These are phyloP conservation scores for Brachionus paranguensis DNA, from an alignment of 1,140 invertebrate genomes.

Conservation along the genomic window DNA sequence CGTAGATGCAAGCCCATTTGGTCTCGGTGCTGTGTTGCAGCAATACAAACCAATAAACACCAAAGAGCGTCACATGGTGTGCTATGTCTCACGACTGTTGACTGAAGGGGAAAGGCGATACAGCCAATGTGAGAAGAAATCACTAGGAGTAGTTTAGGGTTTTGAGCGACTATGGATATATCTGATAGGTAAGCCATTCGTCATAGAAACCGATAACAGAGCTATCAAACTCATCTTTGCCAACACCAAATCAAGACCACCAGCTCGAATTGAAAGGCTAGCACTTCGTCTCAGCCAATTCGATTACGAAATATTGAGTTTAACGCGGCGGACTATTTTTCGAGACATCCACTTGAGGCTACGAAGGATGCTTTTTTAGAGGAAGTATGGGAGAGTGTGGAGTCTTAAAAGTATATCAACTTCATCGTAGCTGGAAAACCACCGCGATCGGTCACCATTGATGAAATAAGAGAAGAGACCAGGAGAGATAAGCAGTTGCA, in stretches of 20 bases:
- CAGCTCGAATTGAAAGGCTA: not conserved
- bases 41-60: slow-evolving; percentile 43
- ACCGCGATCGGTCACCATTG: not conserved
- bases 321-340: not conserved
- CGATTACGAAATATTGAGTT: not conserved
- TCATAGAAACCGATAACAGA: not conserved
- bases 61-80: slow-evolving; percentile 37
- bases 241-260: not conserved
- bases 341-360: not conserved
- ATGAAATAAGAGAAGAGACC: not conserved
- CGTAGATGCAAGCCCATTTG: slow-evolving; percentile 46
- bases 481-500: not conserved
- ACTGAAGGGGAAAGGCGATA: slow-evolving; percentile 45
- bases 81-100: slow-evolving; percentile 45
- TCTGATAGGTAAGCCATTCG: not conserved
- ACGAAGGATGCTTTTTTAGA: not conserved
- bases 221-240: not conserved
- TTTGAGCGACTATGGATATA: not conserved
- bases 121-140: slow-evolving; percentile 47
- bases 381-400: not conserved
- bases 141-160: not conserved
- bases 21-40: slow-evolving; percentile 55
- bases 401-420: not conserved
- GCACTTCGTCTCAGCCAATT: not conserved
- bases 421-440: not conserved